phyloP scores from a whole-genome alignment of 2,888 invertebrate species.

The Auanema freiburgensis region DNA sequence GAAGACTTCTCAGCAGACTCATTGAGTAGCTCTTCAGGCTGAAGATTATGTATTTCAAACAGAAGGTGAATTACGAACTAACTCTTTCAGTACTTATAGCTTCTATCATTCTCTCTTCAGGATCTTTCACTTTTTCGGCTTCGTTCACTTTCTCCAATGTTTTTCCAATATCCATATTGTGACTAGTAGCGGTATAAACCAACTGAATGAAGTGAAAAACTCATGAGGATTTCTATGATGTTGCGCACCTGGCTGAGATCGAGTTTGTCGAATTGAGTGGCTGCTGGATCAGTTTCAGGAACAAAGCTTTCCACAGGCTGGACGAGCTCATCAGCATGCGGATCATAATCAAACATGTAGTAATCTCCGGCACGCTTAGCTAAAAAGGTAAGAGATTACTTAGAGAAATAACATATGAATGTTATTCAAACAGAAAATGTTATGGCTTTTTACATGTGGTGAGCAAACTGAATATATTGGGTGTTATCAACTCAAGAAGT shows the following conservation, averaged over 20 bases:
- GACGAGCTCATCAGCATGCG: constrained; percentile 55
- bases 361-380: constrained; percentile 97
- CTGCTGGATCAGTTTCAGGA: constrained; percentile 58
- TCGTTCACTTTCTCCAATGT: constrained; percentile 54
- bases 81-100: constrained; percentile 25
- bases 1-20: constrained; percentile 32
- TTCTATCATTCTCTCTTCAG: constrained; percentile 45
- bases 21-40: neutral
- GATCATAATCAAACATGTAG: constrained; percentile 93
- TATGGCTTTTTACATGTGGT: too few relatives aligned
- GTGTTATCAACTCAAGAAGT: neutral
- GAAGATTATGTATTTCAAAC: neutral
- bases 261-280: constrained; percentile 52
- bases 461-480: neutral
- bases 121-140: constrained; percentile 53
- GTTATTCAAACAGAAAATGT: too few relatives aligned
- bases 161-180: constrained; percentile 52
- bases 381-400: too few relatives aligned
- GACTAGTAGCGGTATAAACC: constrained; percentile 54
- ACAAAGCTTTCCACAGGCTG: constrained; percentile 56
- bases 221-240: neutral
- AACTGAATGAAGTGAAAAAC: constrained; percentile 24
- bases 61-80: too few relatives aligned
- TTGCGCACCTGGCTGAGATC: constrained; percentile 57
- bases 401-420: too few relatives aligned